A percentile compares a stretch with the other conserved stretches of the same genome.
These are phyloP conservation scores for Crossocerus cetratus DNA, from an alignment of 2,888 invertebrate genomes.

Conservation along the genomic window DNA sequence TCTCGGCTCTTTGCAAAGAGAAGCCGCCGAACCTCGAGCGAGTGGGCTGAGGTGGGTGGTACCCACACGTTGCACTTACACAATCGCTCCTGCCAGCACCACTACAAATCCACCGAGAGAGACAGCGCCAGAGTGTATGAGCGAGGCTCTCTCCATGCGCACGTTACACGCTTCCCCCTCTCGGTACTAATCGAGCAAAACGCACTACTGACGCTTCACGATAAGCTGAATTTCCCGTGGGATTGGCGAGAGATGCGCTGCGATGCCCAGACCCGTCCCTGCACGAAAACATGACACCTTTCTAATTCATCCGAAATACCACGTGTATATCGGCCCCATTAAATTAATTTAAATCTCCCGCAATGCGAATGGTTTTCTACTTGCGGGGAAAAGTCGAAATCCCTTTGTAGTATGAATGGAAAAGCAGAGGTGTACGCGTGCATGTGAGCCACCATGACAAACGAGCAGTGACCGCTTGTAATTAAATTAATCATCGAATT, in stretches of 20 bases:
- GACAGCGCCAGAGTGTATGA: not conserved
- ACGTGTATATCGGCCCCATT: constrained; percentile 12
- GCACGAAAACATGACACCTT: constrained; percentile 16
- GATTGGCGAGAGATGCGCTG: not conserved
- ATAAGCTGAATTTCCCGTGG: constrained; percentile 56
- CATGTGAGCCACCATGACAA: not conserved
- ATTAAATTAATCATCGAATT: constrained; percentile 56
- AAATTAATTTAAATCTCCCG: too few species aligned
- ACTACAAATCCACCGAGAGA: not conserved
- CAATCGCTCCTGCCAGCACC: not conserved
- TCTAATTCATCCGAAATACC: not conserved
- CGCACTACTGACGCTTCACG: constrained; percentile 47
- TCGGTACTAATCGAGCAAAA: constrained; percentile 33
- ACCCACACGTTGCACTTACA: constrained; percentile 30
- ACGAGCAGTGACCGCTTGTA: constrained; percentile 21
- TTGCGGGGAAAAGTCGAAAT: too few species aligned
- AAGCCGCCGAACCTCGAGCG: constrained; percentile 30
- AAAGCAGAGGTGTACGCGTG: constrained; percentile 27
- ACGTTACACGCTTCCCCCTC: constrained; percentile 38
- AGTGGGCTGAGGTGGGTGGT: constrained; percentile 54
- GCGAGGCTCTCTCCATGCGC: constrained; percentile 20
- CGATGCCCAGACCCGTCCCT: not conserved
- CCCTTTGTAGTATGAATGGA: constrained; percentile 29
- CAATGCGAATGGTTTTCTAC: not conserved
- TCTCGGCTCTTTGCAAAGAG: constrained; percentile 31